Evolutionary conservation across 2,797 vertebrate species (phyloP), one percentile per base, ranked within the genome.

Genomic region (Hozukius guyotensis): DNA sequence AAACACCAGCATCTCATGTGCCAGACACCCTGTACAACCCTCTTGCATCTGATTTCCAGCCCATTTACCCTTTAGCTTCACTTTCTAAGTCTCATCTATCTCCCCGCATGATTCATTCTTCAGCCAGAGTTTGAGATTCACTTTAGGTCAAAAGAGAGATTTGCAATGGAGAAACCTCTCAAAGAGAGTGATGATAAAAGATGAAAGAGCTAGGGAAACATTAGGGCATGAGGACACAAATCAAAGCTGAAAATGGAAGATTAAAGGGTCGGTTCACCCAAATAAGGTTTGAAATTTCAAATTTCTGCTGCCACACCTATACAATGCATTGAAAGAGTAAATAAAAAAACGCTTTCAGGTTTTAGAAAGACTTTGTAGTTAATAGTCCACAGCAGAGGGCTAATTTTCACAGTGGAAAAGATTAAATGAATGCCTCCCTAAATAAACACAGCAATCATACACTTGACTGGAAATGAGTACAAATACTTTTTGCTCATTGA

Each of bases 391-490:
- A 46, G 49, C 9, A 77, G 59, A 62, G 49, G 20, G 13, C 29
- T 81, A 20, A 57, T 80, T 87, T 87, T 82, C 65, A 77, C 49
- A 49, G 24, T 1, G 5, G 68, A 86, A 86, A 75, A 84, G 87
- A 91, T 81, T 77, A 83, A 89, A 83, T 61, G 77, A 85, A 82
- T n/a, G 4, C 46, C 31, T 87, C 64, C 72, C 36, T 87, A 74
- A 86, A 82, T 63, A 91, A 92, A 91, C 78, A 85, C 38, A 64
- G 80, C 74, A 90, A 90, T 92, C 89, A 92, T 49, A 87, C 84
- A 82, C 85, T 85, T 84, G 75, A 84, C 81, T 90, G 82, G 68
- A 90, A 90, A 92, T 75, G 52, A 86, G 79, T 57, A 72, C 83
- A 88, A 84, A 90, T 90, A 88, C 61, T 82, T 82, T 90, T 81